These are phyloP conservation scores for Ceyx cyanopectus DNA, from an alignment of 2,113 vertebrate species.

Conservation along the genomic window DNA sequence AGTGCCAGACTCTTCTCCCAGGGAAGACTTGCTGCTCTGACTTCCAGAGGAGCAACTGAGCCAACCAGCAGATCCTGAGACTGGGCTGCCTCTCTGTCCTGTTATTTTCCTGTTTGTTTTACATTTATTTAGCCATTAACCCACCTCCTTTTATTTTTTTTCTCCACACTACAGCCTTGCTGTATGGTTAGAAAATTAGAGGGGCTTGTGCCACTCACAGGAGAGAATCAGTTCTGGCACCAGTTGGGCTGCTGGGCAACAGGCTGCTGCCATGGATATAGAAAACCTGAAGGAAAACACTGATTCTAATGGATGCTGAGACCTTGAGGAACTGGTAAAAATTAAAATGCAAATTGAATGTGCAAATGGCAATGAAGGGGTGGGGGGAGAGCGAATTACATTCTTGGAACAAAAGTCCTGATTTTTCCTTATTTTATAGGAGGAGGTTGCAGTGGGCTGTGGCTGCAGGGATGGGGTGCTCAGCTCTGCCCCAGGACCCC, in stretches of 20 bases:
- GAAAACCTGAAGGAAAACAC: slow-evolving; percentile 33
- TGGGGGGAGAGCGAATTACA: not conserved
- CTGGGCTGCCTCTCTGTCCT: not conserved
- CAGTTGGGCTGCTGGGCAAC: not conserved
- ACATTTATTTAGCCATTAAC: not conserved
- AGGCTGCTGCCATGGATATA: not conserved
- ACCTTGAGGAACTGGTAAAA: not conserved
- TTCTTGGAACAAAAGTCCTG: not conserved
- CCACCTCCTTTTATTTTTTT: not conserved
- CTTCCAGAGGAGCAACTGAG: not conserved
- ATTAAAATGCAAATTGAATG: slow-evolving; percentile 40
- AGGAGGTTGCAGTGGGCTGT: not conserved
- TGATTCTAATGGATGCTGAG: slow-evolving; percentile 8
- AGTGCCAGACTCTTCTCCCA: not conserved
- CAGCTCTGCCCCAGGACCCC: too few relatives aligned
- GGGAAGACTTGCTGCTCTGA: not conserved
- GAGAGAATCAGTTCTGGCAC: not conserved
- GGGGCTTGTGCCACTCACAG: not conserved
- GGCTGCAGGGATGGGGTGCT: too few relatives aligned
- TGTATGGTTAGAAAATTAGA: not conserved
- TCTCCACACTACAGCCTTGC: too few relatives aligned
- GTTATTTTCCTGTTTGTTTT: rapidly evolving
- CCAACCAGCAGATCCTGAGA: rapidly evolving
- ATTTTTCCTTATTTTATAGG: not conserved
- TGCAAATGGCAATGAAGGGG: not conserved